phyloP scores from a whole-genome alignment of 2,888 invertebrate species.

The Nudaria mundana region DNA sequence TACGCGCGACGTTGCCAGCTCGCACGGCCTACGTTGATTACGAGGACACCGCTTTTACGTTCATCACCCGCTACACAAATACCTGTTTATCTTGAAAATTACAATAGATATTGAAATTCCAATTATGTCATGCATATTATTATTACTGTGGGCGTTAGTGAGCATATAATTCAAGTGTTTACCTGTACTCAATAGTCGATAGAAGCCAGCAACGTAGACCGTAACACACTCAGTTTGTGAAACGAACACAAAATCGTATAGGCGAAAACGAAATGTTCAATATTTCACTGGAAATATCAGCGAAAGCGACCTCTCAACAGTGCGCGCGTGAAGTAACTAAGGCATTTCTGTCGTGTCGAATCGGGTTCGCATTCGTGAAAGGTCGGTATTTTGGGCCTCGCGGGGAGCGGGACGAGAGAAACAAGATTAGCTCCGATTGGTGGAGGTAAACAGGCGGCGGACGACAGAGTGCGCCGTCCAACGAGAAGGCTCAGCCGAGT shows the following conservation, averaged over 20 bases:
- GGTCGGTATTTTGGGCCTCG: constrained; percentile 69
- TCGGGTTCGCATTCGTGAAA: constrained; percentile 77
- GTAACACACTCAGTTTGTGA: constrained; percentile 22
- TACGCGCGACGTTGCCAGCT: constrained; percentile 78
- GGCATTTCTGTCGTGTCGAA: constrained; percentile 79
- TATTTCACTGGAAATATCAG: constrained; percentile 50
- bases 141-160: constrained; percentile 15
- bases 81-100: constrained; percentile 45
- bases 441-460: constrained; percentile 59
- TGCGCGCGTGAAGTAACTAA: constrained; percentile 78
- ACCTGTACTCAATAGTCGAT: constrained; percentile 45
- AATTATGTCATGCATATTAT: constrained; percentile 22
- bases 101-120: constrained; percentile 28
- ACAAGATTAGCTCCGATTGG: constrained; percentile 52
- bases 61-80: constrained; percentile 69
- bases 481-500: constrained; percentile 51
- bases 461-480: constrained; percentile 54
- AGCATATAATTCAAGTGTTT: constrained; percentile 23
- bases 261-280: constrained; percentile 35
- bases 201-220: constrained; percentile 15
- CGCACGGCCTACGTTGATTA: constrained; percentile 79
- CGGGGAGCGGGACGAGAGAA: constrained; percentile 63
- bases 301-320: constrained; percentile 68
- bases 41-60: constrained; percentile 81
- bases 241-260: constrained; percentile 23